These are phyloP conservation scores for Centroberyx gerrardi DNA, from an alignment of 2,797 vertebrate species.

Conservation along the genomic window DNA sequence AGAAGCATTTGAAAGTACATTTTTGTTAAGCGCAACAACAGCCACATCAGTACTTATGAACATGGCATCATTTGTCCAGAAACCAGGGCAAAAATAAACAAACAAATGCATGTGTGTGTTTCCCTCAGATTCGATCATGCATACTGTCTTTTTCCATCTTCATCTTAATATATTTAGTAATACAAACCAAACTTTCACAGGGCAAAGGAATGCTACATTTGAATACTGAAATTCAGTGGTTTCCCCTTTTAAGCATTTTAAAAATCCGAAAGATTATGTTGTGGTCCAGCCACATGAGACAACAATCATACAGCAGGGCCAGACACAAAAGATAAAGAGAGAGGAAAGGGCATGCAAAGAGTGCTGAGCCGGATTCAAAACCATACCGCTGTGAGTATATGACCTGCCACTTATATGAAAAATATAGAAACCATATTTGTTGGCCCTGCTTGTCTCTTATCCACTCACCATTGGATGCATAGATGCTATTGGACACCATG, in stretches of 20 bases:
- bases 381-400: too few species aligned
- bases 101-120: too few species aligned
- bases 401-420: too few species aligned
- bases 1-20: not conserved
- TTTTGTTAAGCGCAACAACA: not conserved
- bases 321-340: not conserved
- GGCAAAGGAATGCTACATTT: not conserved
- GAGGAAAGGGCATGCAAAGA: not conserved
- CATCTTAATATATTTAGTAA: not conserved
- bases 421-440: not conserved
- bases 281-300: too few species aligned
- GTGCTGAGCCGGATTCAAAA: too few species aligned
- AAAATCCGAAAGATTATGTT: not conserved
- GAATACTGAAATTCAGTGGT: not conserved
- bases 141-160: too few species aligned
- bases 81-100: too few species aligned
- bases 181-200: not conserved
- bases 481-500: slow-evolving; percentile 53
- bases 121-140: too few species aligned
- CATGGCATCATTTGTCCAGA: too few species aligned
- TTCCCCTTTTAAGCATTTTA: not conserved
- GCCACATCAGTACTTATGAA: not conserved
- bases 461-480: slow-evolving; percentile 69
- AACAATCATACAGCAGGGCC: not conserved
- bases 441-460: not conserved